Evolutionary conservation across 1,140 invertebrate species (phyloP).

Genomic region (Cecropterus lyciades): DNA sequence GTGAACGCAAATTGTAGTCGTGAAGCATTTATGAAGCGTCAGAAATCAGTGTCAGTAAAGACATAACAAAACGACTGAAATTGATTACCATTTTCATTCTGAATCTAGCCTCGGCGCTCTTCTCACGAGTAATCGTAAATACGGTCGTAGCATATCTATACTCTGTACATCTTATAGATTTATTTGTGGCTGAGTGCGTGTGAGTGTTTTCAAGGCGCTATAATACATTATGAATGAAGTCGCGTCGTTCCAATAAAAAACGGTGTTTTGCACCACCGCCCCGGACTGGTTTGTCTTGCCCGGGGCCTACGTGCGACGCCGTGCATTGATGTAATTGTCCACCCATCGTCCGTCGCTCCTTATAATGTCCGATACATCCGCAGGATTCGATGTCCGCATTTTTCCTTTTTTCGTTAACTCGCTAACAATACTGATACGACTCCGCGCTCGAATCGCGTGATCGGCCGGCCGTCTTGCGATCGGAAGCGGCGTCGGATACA

Average conservation of each 20-base stretch:
- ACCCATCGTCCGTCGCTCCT: constrained; percentile 44
- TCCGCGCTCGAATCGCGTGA: constrained; percentile 64
- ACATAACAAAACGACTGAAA: constrained; percentile 13
- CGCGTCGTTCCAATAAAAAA: constrained; percentile 62
- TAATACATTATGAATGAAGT: constrained; percentile 81
- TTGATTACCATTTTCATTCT: constrained; percentile 26
- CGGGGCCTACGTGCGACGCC: constrained; percentile 41
- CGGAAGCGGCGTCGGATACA: constrained; percentile 78
- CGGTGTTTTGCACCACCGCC: constrained; percentile 58
- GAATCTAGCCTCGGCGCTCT: constrained; percentile 15
- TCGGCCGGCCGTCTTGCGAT: constrained; percentile 49
- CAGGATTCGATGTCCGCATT: constrained; percentile 50
- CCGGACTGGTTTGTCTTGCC: constrained; percentile 63
- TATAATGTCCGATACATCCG: constrained; percentile 54
- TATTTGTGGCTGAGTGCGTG: constrained; percentile 51
- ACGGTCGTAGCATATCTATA: constrained; percentile 38
- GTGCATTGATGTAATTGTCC: constrained; percentile 70
- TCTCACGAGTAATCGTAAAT: constrained; percentile 27
- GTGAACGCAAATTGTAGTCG: constrained; percentile 2
- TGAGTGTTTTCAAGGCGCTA: constrained; percentile 59
- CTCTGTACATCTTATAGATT: constrained; percentile 37
- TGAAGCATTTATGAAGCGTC: constrained; percentile 10
- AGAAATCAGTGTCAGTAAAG: constrained; percentile 23
- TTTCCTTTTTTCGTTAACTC: constrained; percentile 48
- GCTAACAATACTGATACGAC: constrained; percentile 44